Evolutionary conservation across 2,113 vertebrate species (phyloP), one percentile per base, ranked within the genome.

Genomic region (Hippocampus barbouri): DNA sequence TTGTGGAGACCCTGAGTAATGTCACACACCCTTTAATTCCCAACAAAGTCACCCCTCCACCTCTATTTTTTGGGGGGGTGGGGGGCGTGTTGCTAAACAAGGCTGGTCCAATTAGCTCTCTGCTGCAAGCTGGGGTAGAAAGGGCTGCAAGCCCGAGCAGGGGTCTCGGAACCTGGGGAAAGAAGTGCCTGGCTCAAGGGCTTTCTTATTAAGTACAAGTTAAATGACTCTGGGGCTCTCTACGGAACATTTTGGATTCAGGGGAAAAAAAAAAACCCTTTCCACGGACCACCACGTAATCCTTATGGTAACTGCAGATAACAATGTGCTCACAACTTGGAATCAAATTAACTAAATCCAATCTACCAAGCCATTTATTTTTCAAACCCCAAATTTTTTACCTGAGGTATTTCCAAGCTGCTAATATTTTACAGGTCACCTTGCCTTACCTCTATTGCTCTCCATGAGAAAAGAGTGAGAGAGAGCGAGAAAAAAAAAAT

Each of bases 71-170:
- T 81, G 90, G 89, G 34, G 34, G 34, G 34, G n/a, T 78, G 80
- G 90, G 89, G 34, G 34, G 34, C 87, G 87, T 77, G 76, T 77
- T 80, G 85, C 88, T 92, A 91, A 93, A 92, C 87, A 90, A 89
- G 87, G 89, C 89, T 88, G 88, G 85, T 86, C 85, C 87, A 91
- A 90, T 93, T 93, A 92, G 89, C 83, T 88, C 68, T 80, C 78
- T 80, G 82, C 80, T 60, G 84, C 76, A 67, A 82, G 78, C 76
- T 79, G 82, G 71, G 54, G 67, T 70, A 14, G n/a, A 66, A n/a
- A 68, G 41, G 20, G 64, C 64, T 21, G 64, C 41, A 23, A 66
- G 21, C 23, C 25, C 8, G 23, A 30, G 63, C 59, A 34, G 27
- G 59, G 59, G 27, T 34, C 27, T 34, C 3, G 59, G 27, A 34